Evolutionary conservation across 2,797 vertebrate genomes (phyloP).

Genomic region (Phoeniculus purpureus): DNA sequence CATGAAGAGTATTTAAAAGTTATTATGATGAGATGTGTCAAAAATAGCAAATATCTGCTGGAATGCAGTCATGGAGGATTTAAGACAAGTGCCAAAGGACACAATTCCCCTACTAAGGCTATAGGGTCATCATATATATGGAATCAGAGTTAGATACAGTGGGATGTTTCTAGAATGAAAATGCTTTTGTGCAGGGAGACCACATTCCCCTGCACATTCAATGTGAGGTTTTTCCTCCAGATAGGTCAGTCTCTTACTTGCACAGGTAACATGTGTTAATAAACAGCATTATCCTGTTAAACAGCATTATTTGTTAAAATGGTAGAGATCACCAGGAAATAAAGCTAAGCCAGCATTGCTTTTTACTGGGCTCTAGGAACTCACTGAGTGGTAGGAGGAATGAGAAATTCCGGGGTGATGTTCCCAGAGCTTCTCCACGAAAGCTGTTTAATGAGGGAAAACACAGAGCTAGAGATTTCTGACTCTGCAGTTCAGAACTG

Average conservation of each 20-base stretch:
- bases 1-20: not conserved
- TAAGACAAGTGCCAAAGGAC: not conserved
- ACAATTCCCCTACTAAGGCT: not conserved
- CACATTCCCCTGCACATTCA: rapidly evolving
- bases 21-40: not conserved
- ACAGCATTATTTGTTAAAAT: not conserved
- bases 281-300: not conserved
- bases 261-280: not conserved
- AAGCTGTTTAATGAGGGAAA: constrained; percentile 14
- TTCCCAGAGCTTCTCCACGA: not conserved
- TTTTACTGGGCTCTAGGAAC: not conserved
- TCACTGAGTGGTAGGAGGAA: not conserved
- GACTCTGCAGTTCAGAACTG: not conserved
- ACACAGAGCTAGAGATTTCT: not conserved
- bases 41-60: not conserved
- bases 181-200: not conserved
- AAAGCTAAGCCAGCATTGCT: not conserved
- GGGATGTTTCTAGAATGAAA: not conserved
- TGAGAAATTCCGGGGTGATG: not conserved
- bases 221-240: not conserved
- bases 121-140: not conserved
- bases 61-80: not conserved
- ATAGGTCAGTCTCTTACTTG: not conserved
- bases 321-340: not conserved
- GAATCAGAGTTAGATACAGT: not conserved